Evolutionary conservation across 2,113 vertebrate genomes (phyloP), one percentile per base, ranked within the genome.

Genomic region (Cynoglossus semilaevis): DNA sequence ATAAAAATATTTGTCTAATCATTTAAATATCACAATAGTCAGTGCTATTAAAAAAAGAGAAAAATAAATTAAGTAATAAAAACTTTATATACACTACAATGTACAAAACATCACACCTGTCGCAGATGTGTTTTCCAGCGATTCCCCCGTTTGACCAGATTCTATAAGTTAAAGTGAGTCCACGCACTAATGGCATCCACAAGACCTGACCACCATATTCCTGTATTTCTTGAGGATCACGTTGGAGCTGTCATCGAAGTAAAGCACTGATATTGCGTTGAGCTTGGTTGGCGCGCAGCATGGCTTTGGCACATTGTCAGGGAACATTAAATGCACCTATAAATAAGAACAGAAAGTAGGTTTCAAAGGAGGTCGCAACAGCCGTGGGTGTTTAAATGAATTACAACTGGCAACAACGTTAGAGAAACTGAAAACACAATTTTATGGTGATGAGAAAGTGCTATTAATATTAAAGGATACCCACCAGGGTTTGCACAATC

Each of bases 141-240:
- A 78, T 75, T 77, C 63, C 63, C 67, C 34, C 51, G 2, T 29
- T 29, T 6, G 22, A 72, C 67, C 80, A 77, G 59, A 73, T 63
- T 81, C 51, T 49, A 81, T 85, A 81, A 85, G 78, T 76, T 76
- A 67, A 76, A 62, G 53, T 67, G 17, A 40, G 19, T 17, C 22
- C 12, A 2, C 10, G 42, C 5, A 58, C 81, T 92, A 99, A 87
- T 99, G 96, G 86, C 97, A 99, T 50, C 97, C 96, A 79, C 97
- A 99, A 34, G 96, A 99, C 63, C 96, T 92, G 17, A 99, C 97
- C 14, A 99, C 97, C 97, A 99, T 99, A 80, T 99, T 99, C 83
- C 97, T 93, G 65, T 99, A 99, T 83, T 99, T 99, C 88, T 99
- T 99, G 84, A 99, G 89, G 88, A 99, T 99, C 55, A 99, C 97